phyloP scores from a whole-genome alignment of 2,113 vertebrate species.

The Passer domesticus region DNA sequence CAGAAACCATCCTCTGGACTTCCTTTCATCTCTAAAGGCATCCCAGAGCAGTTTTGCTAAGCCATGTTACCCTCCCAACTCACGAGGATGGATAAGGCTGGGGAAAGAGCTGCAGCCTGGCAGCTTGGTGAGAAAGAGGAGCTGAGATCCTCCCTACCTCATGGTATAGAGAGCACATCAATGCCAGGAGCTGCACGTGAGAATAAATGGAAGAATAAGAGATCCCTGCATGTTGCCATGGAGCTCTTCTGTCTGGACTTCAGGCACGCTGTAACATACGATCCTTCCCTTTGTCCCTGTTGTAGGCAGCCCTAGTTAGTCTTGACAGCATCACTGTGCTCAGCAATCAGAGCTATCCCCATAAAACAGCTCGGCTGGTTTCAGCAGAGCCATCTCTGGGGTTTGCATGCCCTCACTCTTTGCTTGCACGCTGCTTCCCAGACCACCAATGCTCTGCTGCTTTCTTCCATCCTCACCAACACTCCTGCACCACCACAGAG shows the following conservation, averaged over 20 bases:
- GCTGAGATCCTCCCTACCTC: background rate
- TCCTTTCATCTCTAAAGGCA: background rate
- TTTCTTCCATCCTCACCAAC: background rate
- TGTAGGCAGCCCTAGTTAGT: background rate
- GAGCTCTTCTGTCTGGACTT: constrained; percentile 18
- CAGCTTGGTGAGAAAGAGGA: background rate
- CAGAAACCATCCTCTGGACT: background rate
- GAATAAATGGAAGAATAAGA: constrained; percentile 30
- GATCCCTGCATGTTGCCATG: constrained; percentile 42
- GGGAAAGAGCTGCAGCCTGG: background rate
- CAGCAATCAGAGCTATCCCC: background rate
- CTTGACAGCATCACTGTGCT: background rate
- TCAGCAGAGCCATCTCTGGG: background rate
- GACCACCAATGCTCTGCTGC: background rate
- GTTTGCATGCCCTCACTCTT: background rate
- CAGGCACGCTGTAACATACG: background rate
- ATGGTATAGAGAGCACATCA: constrained; percentile 3
- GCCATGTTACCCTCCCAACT: background rate
- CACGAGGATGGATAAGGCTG: background rate
- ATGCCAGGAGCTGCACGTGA: background rate
- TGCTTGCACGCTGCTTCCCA: background rate
- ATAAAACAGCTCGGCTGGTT: background rate
- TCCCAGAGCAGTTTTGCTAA: background rate
- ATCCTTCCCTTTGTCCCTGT: constrained; percentile 31
- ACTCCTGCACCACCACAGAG: background rate